A percentile compares a stretch with the other conserved stretches of the same genome.
phyloP scores from a whole-genome alignment of 1,140 invertebrate genomes.

The Acromyrmex charruanus region DNA sequence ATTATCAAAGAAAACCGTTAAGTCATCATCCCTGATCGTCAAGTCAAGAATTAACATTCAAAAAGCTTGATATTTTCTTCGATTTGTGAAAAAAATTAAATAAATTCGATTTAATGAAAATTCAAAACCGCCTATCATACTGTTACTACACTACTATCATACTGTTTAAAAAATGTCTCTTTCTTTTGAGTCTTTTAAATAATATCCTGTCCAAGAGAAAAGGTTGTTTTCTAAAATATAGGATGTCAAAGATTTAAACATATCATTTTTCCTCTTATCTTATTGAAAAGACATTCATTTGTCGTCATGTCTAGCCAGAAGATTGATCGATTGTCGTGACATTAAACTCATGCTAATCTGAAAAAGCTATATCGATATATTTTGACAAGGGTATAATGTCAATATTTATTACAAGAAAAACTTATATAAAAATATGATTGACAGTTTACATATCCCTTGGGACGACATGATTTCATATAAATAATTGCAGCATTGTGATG shows the following conservation, averaged over 20 bases:
- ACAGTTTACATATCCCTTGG: not conserved
- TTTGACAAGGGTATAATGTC: constrained; percentile 48
- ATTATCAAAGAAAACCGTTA: too few species aligned
- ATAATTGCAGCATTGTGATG: not conserved
- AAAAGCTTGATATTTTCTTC: too few species aligned
- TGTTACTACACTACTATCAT: too few species aligned
- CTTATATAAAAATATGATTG: not conserved
- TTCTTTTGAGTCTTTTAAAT: too few species aligned
- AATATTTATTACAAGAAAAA: constrained; percentile 16
- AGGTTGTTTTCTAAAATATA: too few species aligned
- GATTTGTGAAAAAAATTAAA: too few species aligned
- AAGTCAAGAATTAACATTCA: too few species aligned
- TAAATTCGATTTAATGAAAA: too few species aligned
- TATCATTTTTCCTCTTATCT: not conserved
- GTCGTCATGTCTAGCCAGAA: constrained; percentile 22
- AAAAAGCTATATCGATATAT: constrained; percentile 29
- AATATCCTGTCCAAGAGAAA: too few species aligned
- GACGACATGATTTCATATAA: not conserved
- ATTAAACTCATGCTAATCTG: not conserved
- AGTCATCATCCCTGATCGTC: too few species aligned
- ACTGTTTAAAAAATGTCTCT: too few species aligned
- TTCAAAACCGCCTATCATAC: too few species aligned
- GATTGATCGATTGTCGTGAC: constrained; percentile 13
- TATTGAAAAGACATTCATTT: constrained; percentile 25
- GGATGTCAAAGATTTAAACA: not conserved